A percentile compares a stretch with the other conserved stretches of the same genome.
These are phyloP conservation scores for Paraescarpia echinospica DNA, from an alignment of 1,140 invertebrate species.

Conservation along the genomic window DNA sequence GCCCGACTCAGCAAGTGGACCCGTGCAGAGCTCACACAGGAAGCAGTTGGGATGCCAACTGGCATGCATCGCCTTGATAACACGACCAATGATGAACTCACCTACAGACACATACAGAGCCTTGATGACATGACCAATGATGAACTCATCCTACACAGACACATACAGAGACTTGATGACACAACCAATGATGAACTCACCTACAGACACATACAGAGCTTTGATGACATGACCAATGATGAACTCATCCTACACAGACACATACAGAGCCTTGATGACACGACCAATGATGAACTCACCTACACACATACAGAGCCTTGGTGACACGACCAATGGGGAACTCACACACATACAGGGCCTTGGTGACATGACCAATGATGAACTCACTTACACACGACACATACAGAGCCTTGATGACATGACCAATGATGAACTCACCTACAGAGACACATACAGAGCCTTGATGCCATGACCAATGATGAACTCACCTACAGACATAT, in stretches of 20 bases:
- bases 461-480: no score
- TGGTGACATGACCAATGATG: conserved; percentile 95
- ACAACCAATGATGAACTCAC: neutral
- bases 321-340: neutral
- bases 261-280: neutral
- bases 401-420: conserved; percentile 99
- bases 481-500: no score
- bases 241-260: neutral
- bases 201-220: neutral
- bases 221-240: neutral
- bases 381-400: conserved; percentile 98
- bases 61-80: conserved; percentile 99
- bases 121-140: neutral
- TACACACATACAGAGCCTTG: neutral
- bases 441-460: conserved; percentile 17
- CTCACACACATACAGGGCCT: conserved; percentile 82
- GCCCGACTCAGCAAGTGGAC: conserved; percentile 91
- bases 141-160: neutral
- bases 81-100: conserved; percentile 92
- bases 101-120: conserved; percentile 60
- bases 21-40: conserved; percentile 88
- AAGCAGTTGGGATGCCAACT: conserved; percentile 99
- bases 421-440: conserved; percentile 92
- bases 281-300: neutral
- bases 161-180: neutral